Base-by-base conservation (phyloP, 1,140 invertebrate species). In the Temnothorax curvispinosus region DNA sequence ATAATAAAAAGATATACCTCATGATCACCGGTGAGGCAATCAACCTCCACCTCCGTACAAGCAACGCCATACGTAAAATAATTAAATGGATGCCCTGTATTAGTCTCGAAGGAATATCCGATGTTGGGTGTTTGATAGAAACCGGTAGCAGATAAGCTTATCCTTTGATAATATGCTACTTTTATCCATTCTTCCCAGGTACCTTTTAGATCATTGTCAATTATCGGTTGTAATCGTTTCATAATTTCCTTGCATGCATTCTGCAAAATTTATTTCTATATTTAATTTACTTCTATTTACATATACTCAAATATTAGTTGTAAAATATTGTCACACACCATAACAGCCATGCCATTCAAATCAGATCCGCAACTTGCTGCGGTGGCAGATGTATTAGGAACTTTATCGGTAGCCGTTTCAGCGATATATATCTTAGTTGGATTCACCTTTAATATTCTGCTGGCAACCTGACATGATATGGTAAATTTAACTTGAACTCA, bases 281-380 rank as follows among this genome's bases (percentile, higher is more conserved):
- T 13, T 78, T 74, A 67, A 8, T 47, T 2, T 3, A 44, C 32
- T 11, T 74, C 2, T 78, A 54, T 54, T 32, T 82, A 0, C 6
- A 38, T 35, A 35, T 0, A 47, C 2, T 58, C 38, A n/a, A 5
- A 32, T 87, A 74, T 41, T 47, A 60, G 27, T 71, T 85, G 11
- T 64, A 27, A 65, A 38, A 41, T 67, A 41, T 82, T 94, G 95
- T 96, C 94, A 97, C 65, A 27, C 94, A 97, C 97, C 91, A 98
- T 93, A 64, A 99, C 96, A 27, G 99, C 99, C 98, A 99, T 98
- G 88, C 99, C 99, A 95, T 99, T 99, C 0, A 99, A 93, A 96
- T 99, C 99, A 2, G 98, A 99, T 9, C 98, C 97, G 62, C 97
- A 96, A 95, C 98, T 99, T 1, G 98, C 99, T 41, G 99, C 99